Base-by-base conservation (phyloP, 2,113 vertebrate genomes). In the Callospermophilus lateralis region DNA sequence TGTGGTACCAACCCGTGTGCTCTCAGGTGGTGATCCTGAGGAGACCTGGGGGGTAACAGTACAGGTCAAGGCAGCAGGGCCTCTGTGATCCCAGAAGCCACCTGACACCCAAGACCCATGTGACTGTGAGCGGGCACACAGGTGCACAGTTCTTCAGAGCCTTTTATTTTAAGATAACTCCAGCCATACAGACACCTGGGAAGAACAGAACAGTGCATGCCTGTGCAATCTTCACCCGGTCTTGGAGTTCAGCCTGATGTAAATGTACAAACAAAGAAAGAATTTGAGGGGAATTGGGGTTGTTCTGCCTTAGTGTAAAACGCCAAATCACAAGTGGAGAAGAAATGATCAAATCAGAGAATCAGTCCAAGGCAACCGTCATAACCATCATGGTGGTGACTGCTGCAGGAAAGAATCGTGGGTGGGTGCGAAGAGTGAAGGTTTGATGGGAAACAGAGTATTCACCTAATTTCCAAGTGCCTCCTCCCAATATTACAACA, bases 1-100 rank as follows among this genome's bases (percentile, higher is more conserved):
- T 10, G 2, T 0, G 10, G 20, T 15, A 1, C 20, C 30, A 2
- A 10, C n/a, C 13, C 8, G 1, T 77, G 39, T 6, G 2, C 1
- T 58, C 37, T 68, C 28, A 0, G 24, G 6, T 6, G 6, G n/a
- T n/a, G 45, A 51, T 70, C 17, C 39, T 5, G 3, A 20, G 93
- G 42, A 53, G 6, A 45, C 24, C 2, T 0, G 16, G 8, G n/a
- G 19, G 19, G 0, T 6, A 13, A 45, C 0, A 61, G 7, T 26
- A 20, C 68, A 72, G 45, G 34, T 16, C 84, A 74, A 67, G 13
- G 4, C 45, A 55, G 19, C 19, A 2, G n/a, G 28, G 17, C 8
- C 65, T 16, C 2, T 42, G 20, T 12, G 53, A 7, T 45, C 34
- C 4, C 0, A 20, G n/a, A 67, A 72, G 20, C 16, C 32, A 48